Evolutionary conservation across 2,888 invertebrate species (phyloP).

Genomic region (Tetranychus truncatus): DNA sequence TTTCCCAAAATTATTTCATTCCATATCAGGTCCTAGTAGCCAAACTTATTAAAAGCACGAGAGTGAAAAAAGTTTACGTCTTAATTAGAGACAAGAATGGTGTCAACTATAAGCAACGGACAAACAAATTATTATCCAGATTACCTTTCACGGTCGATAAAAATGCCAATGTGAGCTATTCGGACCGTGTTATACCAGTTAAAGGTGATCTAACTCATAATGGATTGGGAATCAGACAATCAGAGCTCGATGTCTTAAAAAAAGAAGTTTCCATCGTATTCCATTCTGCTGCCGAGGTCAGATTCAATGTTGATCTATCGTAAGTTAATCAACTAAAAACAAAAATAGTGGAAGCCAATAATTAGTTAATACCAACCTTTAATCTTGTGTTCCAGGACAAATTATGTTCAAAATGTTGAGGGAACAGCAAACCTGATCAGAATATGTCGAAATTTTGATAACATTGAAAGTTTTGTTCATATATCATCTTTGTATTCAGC

Average conservation of each 20-base stretch:
- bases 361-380: background rate
- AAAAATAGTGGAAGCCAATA: background rate
- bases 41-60: background rate
- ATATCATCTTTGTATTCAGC: constrained; percentile 23
- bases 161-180: background rate
- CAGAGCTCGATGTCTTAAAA: background rate
- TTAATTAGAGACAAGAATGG: constrained; percentile 1
- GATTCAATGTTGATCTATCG: constrained; percentile 5
- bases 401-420: constrained; percentile 1
- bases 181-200: background rate
- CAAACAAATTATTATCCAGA: background rate
- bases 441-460: background rate
- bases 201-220: background rate
- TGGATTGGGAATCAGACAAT: background rate
- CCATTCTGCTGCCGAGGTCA: background rate
- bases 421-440: background rate
- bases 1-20: background rate
- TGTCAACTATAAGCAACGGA: background rate
- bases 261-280: constrained; percentile 1
- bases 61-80: constrained; percentile 2
- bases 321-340: background rate
- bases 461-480: constrained; percentile 19
- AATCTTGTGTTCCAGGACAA: background rate
- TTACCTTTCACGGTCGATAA: background rate
- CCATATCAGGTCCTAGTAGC: constrained; percentile 5